Evolutionary conservation across 2,888 invertebrate species (phyloP), one percentile per base, ranked within the genome.

Genomic region (Lasioglossum leucozonium): DNA sequence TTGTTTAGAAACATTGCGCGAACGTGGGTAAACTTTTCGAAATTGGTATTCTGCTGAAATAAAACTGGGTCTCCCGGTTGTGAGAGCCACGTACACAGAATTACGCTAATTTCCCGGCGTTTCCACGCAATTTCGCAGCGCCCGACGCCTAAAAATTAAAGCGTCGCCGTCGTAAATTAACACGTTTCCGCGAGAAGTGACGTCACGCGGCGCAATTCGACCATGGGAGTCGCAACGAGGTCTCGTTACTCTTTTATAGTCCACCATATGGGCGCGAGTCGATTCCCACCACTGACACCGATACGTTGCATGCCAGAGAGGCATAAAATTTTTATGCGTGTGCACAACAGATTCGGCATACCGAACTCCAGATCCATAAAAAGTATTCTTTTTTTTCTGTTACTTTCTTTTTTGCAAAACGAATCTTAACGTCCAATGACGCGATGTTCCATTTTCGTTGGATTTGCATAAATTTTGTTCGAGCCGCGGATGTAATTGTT

Each of bases 131-230:
- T 87, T 90, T 78, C 82, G 73, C 77, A 81, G 80, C 84, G 87
- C 81, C 86, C 86, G 81, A 81, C 84, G n/a, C n/a, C 55, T 55
- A 78, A 81, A 82, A 88, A 91, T 91, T 89, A 85, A 83, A 84
- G 62, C 71, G 88, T 79, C 81, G 87, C 82, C 84, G 82, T 84
- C 79, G 87, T 88, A 90, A 94, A 94, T 94, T 93, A 92, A 92
- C 92, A 91, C 92, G 91, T 93, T 94, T 94, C 93, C 94, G 93
- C 92, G 92, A 92, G 91, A 90, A 92, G 90, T 94, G 93, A 94
- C 93, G 92, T 93, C 94, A 91, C 71, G 47, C 80, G 47, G 26
- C 77, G 77, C 84, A 82, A 81, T 86, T 84, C 88, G 87, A 89
- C 86, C 89, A 91, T 91, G 91, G 89, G 90, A 89, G 86, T 89